These are phyloP conservation scores for Paracentrotus lividus DNA, from an alignment of 53 echinoderm and acorn worm species.

Conservation along the genomic window DNA sequence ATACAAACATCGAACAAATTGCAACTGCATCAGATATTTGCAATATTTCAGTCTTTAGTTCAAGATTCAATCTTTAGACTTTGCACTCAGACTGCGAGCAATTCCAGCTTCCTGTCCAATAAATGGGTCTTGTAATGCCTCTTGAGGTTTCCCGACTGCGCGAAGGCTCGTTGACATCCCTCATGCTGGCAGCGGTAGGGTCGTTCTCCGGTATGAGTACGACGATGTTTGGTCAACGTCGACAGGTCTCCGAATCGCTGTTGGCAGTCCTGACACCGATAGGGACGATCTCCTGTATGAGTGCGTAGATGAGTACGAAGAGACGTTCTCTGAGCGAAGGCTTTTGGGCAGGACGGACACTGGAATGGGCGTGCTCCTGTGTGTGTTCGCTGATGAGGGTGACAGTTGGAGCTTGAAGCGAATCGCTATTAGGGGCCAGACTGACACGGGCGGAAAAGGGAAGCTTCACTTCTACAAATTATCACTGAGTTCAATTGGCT, in stretches of 20 bases:
- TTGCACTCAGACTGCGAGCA: neutral
- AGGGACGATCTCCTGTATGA: constrained; percentile 21
- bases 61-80: no score
- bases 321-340: constrained; percentile 17
- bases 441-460: constrained; percentile 39
- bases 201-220: neutral
- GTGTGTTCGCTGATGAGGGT: no score
- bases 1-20: no score
- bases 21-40: no score
- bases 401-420: no score
- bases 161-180: constrained; percentile 23
- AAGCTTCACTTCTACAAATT: no score
- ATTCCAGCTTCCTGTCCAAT: neutral
- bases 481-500: no score
- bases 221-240: constrained; percentile 37
- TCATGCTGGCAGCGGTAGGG: neutral
- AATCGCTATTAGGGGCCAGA: no score
- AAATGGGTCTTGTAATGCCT: neutral
- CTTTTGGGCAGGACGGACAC: constrained; percentile 35
- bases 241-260: neutral
- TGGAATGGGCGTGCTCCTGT: constrained; percentile 20
- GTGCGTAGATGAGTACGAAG: constrained; percentile 39
- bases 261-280: neutral
- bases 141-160: neutral
- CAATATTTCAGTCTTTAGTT: no score